Base-by-base conservation (phyloP, 2,888 invertebrate species). In the Nematopogon swammerdamellus region DNA sequence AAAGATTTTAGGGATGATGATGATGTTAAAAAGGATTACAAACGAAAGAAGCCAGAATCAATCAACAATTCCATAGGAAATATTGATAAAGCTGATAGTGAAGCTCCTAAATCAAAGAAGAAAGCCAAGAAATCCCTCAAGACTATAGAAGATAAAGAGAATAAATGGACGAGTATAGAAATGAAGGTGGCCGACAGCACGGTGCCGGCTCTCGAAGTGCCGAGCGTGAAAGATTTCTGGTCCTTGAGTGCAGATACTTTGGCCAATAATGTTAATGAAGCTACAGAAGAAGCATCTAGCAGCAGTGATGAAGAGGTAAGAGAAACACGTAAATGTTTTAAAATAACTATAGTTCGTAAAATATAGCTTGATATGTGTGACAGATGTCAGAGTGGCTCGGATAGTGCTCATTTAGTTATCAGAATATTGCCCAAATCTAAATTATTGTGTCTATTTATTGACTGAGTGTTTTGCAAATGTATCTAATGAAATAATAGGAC, bases 221-320 rank as follows among this genome's bases (percentile, higher is more conserved):
- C 79, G 0, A 75, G 75, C 57, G 70, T 62, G 5, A 71, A 75
- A 46, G 73, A 72, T 6, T 77, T 77, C 54, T 79, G 77, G 71
- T 57, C 66, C 0, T 55, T 57, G 0, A 57, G 56, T 20, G 53
- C 55, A 3, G 62, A 62, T 0, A 53, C 46, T 10, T 49, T 54
- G 10, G 11, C 54, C 0, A 59, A 59, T 43, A 56, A 52, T 2
- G 58, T 53, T 0, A 53, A 57, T 18, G 61, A 62, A 14, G 25
- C 44, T 3, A 25, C 2, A 14, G 67, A 67, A 1, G 65, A 65
- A 0, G 65, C 67, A 0, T 75, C 72, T 47, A 72, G 71, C 49
- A 73, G 76, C 48, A 79, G 73, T 17, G 79, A 79, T 44, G 54
- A 54, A n/a, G 77, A 79, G 68, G 79, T 79, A 51, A 25, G 25